These are phyloP conservation scores for Drosophila fuyamai DNA, from an alignment of 1,140 invertebrate genomes.

Conservation along the genomic window DNA sequence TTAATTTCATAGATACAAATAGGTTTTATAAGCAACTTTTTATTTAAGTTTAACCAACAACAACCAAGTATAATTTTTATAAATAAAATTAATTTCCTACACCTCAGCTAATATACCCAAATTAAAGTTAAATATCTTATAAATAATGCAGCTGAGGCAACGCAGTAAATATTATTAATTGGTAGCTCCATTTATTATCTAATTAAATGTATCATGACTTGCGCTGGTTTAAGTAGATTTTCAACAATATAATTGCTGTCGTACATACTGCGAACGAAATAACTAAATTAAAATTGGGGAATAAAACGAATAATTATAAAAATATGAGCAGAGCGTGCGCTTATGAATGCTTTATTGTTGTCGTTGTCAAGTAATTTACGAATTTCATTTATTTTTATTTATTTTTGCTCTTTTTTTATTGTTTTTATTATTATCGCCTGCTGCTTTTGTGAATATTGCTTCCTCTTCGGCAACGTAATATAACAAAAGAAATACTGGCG, in stretches of 20 bases:
- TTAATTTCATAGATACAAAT: no score
- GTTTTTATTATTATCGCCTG: slow-evolving; percentile 54
- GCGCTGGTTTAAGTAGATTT: slow-evolving; percentile 15
- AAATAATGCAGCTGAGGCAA: background rate
- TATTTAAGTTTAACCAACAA: no score
- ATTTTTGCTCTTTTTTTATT: slow-evolving; percentile 42
- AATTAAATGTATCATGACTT: slow-evolving; percentile 67
- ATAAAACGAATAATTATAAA: slow-evolving; percentile 67
- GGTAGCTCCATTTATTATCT: slow-evolving; percentile 26
- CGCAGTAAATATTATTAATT: slow-evolving; percentile 58
- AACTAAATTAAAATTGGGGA: slow-evolving; percentile 51
- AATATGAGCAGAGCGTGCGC: slow-evolving; percentile 31
- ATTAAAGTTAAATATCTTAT: background rate
- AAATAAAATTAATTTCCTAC: background rate
- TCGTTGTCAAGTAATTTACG: slow-evolving; percentile 35
- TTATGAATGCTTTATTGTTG: slow-evolving; percentile 27
- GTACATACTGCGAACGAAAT: slow-evolving; percentile 15
- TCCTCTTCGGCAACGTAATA: slow-evolving; percentile 78
- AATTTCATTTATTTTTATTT: slow-evolving; percentile 35
- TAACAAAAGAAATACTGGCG: slow-evolving; percentile 52
- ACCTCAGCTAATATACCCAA: background rate
- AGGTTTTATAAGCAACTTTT: background rate
- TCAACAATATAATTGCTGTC: slow-evolving; percentile 37
- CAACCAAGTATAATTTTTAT: no score
- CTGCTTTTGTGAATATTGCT: slow-evolving; percentile 65